Percentiles rank a stretch among this genome's conserved stretches.
Evolutionary conservation across 2,113 vertebrate species (phyloP).

Genomic region (Naja naja): DNA sequence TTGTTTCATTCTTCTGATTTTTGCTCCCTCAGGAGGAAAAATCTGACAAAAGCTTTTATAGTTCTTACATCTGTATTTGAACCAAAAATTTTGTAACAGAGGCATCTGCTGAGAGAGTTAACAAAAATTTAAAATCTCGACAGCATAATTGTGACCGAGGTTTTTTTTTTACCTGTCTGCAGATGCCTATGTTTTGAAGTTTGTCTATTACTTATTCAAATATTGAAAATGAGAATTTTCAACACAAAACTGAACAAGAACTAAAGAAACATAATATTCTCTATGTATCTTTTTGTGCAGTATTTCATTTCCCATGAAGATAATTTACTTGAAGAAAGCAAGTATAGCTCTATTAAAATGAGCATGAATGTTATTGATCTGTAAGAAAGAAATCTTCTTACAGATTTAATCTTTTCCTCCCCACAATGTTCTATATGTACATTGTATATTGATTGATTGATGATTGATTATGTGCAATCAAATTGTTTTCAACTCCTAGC

Average conservation of each 20-base stretch:
- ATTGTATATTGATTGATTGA: background rate
- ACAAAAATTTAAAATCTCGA: background rate
- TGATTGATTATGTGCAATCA: background rate
- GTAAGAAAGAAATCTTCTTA: constrained; percentile 9
- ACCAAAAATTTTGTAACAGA: background rate
- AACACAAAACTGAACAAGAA: background rate
- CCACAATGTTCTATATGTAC: background rate
- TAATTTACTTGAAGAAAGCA: background rate
- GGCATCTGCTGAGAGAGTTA: background rate
- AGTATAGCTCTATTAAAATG: constrained; percentile 1
- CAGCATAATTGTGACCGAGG: background rate
- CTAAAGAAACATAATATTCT: background rate
- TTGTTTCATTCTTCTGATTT: no score
- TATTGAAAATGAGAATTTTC: background rate
- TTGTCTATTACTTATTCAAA: background rate
- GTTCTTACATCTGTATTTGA: background rate
- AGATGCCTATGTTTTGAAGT: background rate
- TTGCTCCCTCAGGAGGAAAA: background rate
- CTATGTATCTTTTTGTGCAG: background rate
- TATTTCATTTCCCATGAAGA: background rate
- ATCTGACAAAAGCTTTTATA: background rate
- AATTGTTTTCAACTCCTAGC: background rate
- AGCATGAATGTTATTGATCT: background rate
- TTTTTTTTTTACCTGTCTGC: background rate
- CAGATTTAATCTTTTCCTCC: constrained; percentile 24